Evolutionary conservation across 2,888 invertebrate species (phyloP).

Genomic region (Pyrgus malvae): DNA sequence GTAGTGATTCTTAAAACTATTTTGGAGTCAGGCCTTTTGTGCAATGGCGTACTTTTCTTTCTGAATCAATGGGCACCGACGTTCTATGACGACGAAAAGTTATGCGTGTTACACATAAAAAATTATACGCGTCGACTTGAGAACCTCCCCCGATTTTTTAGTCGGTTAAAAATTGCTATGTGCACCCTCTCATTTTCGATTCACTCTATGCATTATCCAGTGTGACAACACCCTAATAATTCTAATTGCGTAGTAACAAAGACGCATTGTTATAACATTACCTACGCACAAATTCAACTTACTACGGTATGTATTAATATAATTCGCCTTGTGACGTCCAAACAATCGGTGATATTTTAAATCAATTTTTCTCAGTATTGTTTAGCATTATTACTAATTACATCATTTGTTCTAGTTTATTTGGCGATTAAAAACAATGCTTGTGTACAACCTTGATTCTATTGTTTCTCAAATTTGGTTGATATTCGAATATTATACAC

Average conservation of each 20-base stretch:
- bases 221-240: background rate
- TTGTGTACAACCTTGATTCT: background rate
- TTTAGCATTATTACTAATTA: slow-evolving; percentile 4
- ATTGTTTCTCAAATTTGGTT: background rate
- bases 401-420: slow-evolving; percentile 14
- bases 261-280: slow-evolving; percentile 18
- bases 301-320: background rate
- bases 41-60: too few relatives aligned
- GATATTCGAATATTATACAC: background rate
- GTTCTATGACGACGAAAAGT: too few relatives aligned
- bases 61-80: too few relatives aligned
- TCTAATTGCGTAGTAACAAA: slow-evolving; percentile 19
- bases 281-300: background rate
- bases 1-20: too few relatives aligned
- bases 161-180: too few relatives aligned
- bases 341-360: slow-evolving; percentile 3
- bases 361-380: slow-evolving; percentile 24
- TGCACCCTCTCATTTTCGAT: background rate
- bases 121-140: too few relatives aligned
- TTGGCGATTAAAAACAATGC: background rate
- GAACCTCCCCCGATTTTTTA: too few relatives aligned
- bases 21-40: too few relatives aligned
- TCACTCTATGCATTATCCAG: too few relatives aligned
- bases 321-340: background rate
- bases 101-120: too few relatives aligned